Evolutionary conservation across 2,797 vertebrate species (phyloP).

Genomic region (Thripadectes ignobilis): DNA sequence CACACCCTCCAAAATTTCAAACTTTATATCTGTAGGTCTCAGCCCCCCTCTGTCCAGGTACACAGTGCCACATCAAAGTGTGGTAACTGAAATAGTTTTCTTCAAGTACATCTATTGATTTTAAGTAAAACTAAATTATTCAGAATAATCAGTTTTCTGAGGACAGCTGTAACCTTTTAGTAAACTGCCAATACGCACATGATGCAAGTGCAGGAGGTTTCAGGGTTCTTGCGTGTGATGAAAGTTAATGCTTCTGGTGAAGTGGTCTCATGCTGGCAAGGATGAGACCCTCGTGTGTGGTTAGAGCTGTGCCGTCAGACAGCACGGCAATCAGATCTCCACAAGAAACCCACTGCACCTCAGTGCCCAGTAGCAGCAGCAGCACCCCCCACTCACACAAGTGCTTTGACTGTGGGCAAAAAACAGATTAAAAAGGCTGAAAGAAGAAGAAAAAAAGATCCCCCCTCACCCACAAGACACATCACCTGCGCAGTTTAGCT

Average conservation of each 20-base stretch:
- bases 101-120: neutral
- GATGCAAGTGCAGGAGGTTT: neutral
- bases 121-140: neutral
- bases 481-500: neutral
- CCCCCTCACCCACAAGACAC: neutral
- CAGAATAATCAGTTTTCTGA: neutral
- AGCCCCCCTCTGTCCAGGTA: neutral
- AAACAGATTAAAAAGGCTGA: neutral
- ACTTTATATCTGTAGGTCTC: neutral
- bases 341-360: neutral
- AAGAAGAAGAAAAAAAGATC: neutral
- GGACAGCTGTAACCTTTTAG: neutral
- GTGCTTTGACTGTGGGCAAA: neutral
- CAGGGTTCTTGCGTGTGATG: neutral
- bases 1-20: neutral
- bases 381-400: neutral
- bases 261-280: neutral
- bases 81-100: neutral
- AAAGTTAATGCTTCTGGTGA: neutral
- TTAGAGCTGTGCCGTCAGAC: neutral
- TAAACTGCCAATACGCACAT: neutral
- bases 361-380: neutral
- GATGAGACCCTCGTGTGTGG: fast-evolving
- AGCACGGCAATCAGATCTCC: neutral
- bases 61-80: neutral